These are phyloP conservation scores for Panonychus citri DNA, from an alignment of 1,140 invertebrate species.

Conservation along the genomic window DNA sequence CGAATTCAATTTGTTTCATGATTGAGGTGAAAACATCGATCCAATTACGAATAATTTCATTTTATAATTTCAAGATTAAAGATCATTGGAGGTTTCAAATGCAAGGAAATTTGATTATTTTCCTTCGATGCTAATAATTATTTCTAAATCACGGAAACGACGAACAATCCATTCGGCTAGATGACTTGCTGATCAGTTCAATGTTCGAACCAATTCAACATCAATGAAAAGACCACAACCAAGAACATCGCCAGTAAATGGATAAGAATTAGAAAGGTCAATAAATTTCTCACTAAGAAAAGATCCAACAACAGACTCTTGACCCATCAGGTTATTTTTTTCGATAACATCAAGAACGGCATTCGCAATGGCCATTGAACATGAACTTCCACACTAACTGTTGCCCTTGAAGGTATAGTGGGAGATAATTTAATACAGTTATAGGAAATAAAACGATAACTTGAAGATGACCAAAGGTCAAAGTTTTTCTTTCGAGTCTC, in stretches of 20 bases:
- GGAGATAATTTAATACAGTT: too few relatives aligned
- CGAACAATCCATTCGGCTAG: conserved; percentile 40
- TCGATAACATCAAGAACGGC: conserved; percentile 85
- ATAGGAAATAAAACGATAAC: too few relatives aligned
- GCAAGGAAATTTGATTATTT: conserved; percentile 83
- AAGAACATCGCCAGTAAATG: conserved; percentile 46
- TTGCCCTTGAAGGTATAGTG: too few relatives aligned
- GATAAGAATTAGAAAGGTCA: conserved; percentile 43
- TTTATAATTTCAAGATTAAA: conserved; percentile 63
- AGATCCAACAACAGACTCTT: conserved; percentile 54
- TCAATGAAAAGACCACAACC: conserved; percentile 79
- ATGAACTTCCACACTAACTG: conserved; percentile 92
- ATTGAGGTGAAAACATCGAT: not conserved
- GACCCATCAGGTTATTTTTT: conserved; percentile 48
- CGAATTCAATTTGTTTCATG: not conserved
- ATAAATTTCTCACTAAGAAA: conserved; percentile 44
- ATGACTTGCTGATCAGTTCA: conserved; percentile 51
- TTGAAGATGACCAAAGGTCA: too few relatives aligned
- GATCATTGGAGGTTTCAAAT: conserved; percentile 87
- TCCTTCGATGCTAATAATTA: conserved; percentile 76
- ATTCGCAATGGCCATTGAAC: conserved; percentile 81
- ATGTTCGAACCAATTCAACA: conserved; percentile 63
- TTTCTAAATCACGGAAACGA: conserved; percentile 61
- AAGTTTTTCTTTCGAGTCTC: too few relatives aligned
- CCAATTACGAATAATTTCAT: conserved; percentile 32